Evolutionary conservation across 2,888 invertebrate genomes (phyloP).

Genomic region (Laspeyria flexula): DNA sequence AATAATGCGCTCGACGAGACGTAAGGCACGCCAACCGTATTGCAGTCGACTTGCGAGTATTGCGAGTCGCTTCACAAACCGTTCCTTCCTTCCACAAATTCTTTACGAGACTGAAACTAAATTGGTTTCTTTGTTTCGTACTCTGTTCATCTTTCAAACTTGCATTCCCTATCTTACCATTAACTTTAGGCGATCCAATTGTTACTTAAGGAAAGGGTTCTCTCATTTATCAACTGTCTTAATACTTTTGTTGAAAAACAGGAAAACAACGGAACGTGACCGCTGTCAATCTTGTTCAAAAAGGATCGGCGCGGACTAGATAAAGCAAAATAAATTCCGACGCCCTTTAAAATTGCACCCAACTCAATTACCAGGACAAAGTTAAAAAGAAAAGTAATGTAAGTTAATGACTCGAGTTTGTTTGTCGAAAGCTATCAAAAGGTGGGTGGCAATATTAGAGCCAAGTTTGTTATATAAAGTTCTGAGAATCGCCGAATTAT

Average conservation of each 20-base stretch:
- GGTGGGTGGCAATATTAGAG: conserved; percentile 25
- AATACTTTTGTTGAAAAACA: conserved; percentile 8
- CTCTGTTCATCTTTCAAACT: neutral
- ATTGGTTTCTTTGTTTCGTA: conserved; percentile 11
- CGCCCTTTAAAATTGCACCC: conserved; percentile 33
- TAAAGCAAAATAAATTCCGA: conserved; percentile 34
- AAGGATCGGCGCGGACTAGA: conserved; percentile 21
- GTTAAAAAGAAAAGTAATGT: conserved; percentile 50
- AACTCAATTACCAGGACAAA: conserved; percentile 47
- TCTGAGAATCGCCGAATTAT: conserved; percentile 23
- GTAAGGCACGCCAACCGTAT: conserved; percentile 27
- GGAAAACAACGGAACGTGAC: conserved; percentile 7
- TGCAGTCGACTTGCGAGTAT: conserved; percentile 12
- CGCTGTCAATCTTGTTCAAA: conserved; percentile 26
- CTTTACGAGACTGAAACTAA: neutral
- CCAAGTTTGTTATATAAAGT: conserved; percentile 28
- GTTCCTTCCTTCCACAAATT: neutral
- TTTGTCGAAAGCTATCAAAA: conserved; percentile 35
- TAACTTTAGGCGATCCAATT: conserved; percentile 6
- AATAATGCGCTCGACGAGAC: conserved; percentile 51
- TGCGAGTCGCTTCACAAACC: neutral
- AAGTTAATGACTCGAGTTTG: conserved; percentile 43
- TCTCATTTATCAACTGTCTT: conserved; percentile 13
- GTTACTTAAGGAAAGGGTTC: conserved; percentile 4
- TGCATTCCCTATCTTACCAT: neutral